Evolutionary conservation across 2,797 vertebrate species (phyloP).

Genomic region (Paedocypris micromegethes): DNA sequence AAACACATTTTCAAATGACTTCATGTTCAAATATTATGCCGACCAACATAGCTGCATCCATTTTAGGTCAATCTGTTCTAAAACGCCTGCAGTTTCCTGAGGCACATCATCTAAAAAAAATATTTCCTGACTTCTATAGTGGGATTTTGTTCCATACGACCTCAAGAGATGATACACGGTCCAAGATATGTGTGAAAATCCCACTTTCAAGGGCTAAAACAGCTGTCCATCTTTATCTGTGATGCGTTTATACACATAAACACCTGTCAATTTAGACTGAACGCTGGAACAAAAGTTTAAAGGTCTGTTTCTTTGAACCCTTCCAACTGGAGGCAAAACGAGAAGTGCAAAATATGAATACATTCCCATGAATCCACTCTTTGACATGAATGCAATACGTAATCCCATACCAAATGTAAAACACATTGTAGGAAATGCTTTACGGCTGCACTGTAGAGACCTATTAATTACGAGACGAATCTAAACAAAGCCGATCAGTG

Average conservation of each 20-base stretch:
- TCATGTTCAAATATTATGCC: neutral
- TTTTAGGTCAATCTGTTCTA: conserved; percentile 7
- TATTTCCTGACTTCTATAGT: neutral
- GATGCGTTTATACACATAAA: neutral
- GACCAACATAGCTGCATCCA: conserved; percentile 1
- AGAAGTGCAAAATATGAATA: neutral
- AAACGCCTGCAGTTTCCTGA: neutral
- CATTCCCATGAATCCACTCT: neutral
- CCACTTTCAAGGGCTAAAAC: too few species aligned
- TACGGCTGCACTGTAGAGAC: neutral
- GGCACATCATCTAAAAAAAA: neutral
- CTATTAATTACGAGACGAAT: conserved; percentile 15
- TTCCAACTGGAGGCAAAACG: neutral
- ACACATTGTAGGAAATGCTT: conserved; percentile 5
- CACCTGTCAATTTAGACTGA: neutral
- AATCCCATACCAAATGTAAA: conserved; percentile 9
- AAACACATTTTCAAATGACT: conserved; percentile 10
- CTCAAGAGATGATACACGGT: too few species aligned
- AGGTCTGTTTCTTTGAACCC: neutral
- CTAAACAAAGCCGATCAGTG: neutral
- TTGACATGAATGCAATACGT: conserved; percentile 10
- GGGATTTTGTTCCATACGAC: too few species aligned
- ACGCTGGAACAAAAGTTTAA: neutral
- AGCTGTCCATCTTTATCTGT: neutral
- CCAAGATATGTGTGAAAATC: too few species aligned